Evolutionary conservation across 2,113 vertebrate species (phyloP), one percentile per base, ranked within the genome.

Genomic region (Dunckerocampus dactyliophorus): DNA sequence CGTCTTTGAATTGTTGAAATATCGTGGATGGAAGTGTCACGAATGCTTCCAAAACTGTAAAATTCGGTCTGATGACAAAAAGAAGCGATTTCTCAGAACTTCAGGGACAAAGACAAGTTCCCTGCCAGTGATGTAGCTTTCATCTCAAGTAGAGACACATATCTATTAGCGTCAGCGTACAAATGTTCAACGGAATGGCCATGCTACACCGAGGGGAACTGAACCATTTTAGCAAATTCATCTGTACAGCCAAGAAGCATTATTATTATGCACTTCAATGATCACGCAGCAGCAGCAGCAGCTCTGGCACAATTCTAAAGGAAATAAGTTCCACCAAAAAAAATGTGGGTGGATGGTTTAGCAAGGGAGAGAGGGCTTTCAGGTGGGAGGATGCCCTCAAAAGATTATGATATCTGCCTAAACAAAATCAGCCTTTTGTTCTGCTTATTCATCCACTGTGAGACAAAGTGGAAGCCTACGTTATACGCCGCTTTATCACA

Each of bases 261-360:
- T 8, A 15, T 20, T 42, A 15, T 20, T 42, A 56, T 42, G 54
- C 37, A 42, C 19, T 42, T 56, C 37, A 9, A 14, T 1, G 54
- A 56, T 20, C 37, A 21, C 21, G 37, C 54, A 21, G 34, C 54
- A 37, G 52, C 52, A 19, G 34, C 54, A 21, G 34, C 54, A 37
- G 52, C 52, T 19, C 52, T 55, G 28, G 52, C 17, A 56, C 12
- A 2, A 5, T 21, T 56, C 8, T 3, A 56, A 43, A 56, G 19
- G 37, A 56, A 56, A 42, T 56, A 19, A 42, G 19, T 56, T 37
- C 37, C 37, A 56, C 17, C 28, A n/a, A n/a, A 56, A 56, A 55
- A 42, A 56, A 39, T 39, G 53, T 56, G 53, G n/a, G 53, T n/a
- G 52, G 31, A 54, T n/a, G 28, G 8, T 54, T 34, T 37, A 54